Percentiles rank a stretch among this genome's conserved stretches.
phyloP scores from a whole-genome alignment of 2,888 invertebrate genomes.

The Chrysina gloriosa region DNA sequence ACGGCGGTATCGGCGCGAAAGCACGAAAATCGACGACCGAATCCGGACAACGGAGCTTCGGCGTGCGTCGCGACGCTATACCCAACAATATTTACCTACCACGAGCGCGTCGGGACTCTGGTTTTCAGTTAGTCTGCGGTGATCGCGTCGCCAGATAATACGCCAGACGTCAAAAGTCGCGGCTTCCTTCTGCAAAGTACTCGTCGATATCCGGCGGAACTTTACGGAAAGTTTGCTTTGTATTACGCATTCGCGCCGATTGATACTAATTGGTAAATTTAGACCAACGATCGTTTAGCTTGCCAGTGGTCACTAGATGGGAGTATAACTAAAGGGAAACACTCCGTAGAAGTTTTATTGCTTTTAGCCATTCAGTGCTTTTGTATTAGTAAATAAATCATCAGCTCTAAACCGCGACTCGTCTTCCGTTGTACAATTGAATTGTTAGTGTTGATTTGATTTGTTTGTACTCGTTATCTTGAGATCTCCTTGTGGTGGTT shows the following conservation, averaged over 20 bases:
- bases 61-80: conserved; percentile 53
- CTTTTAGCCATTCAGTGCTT: not conserved
- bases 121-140: conserved; percentile 61
- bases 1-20: conserved; percentile 35
- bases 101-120: conserved; percentile 59
- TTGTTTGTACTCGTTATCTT: not conserved
- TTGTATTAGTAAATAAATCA: too few species aligned
- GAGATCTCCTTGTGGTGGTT: conserved; percentile 8
- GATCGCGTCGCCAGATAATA: conserved; percentile 47
- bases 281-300: too few species aligned
- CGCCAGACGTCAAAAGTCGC: conserved; percentile 28
- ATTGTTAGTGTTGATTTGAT: not conserved
- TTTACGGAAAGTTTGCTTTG: conserved; percentile 8
- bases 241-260: not conserved
- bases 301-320: not conserved
- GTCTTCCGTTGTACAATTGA: too few species aligned
- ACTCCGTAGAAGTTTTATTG: not conserved
- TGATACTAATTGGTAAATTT: too few species aligned
- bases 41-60: conserved; percentile 47
- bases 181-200: conserved; percentile 9
- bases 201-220: conserved; percentile 2
- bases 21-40: conserved; percentile 41
- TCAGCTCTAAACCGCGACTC: too few species aligned
- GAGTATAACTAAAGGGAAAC: not conserved
- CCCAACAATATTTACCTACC: conserved; percentile 41